A percentile compares a stretch with the other conserved stretches of the same genome.
Conservation (phyloP, 2,797 vertebrate species). For the Notolabrus celidotus region DNA sequence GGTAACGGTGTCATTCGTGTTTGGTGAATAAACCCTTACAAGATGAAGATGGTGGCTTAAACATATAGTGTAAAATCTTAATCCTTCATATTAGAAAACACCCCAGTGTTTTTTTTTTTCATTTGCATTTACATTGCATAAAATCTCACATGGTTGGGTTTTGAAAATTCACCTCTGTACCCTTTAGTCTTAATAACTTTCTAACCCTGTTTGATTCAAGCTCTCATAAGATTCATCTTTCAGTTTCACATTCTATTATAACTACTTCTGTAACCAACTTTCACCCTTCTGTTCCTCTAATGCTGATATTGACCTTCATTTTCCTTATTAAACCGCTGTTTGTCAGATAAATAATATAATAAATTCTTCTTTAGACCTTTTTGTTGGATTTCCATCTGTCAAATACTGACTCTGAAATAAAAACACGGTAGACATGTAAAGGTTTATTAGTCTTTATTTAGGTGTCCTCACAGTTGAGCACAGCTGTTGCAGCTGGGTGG, state of each 20-base stretch:
- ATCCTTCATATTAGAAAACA: neutral
- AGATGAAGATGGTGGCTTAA: conserved; percentile 12
- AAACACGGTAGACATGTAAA: neutral
- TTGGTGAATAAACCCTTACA: conserved; percentile 8
- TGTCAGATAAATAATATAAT: conserved; percentile 78
- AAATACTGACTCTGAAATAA: neutral
- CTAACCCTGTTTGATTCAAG: conserved; percentile 27
- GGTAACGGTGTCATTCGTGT: conserved; percentile 4
- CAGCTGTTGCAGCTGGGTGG: conserved; percentile 76
- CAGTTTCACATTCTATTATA: conserved; percentile 26
- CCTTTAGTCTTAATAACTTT: conserved; percentile 12
- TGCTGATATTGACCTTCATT: conserved; percentile 74
- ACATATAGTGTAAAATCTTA: conserved; percentile 19
- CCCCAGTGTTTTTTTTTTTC: neutral
- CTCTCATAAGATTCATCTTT: conserved; percentile 16
- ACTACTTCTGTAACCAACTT: conserved; percentile 49
- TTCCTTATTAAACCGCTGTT: conserved; percentile 83
- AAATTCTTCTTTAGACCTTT: conserved; percentile 67
- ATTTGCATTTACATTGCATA: conserved; percentile 24
- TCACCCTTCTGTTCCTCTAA: conserved; percentile 58
- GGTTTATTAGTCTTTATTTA: conserved; percentile 66
- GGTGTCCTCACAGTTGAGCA: conserved; percentile 46
- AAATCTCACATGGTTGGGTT: conserved; percentile 7
- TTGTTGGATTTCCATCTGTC: conserved; percentile 43
- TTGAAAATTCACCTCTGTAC: conserved; percentile 15